Base-by-base conservation (phyloP, 2,113 vertebrate genomes). In the Heterotis niloticus region DNA sequence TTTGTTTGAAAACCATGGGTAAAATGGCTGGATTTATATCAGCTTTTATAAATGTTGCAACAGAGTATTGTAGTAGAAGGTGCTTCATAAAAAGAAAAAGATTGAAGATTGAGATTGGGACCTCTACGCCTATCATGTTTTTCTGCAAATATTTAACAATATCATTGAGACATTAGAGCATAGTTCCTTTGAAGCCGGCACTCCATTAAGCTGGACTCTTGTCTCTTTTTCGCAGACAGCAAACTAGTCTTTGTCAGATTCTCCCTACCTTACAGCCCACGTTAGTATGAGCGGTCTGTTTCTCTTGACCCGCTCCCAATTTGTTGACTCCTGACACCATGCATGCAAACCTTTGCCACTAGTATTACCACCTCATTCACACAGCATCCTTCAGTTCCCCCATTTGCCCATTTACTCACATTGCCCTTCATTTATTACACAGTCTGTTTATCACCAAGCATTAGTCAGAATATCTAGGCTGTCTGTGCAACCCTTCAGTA, bases 231-330 rank as follows among this genome's bases (percentile, higher is more conserved):
- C 82, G 85, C 92, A 94, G 93, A 92, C 90, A 91, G 90, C 81
- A 92, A 93, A 89, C 89, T 87, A 81, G 87, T 94, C 90, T 94
- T 94, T 90, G 88, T 90, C 83, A 89, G 92, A 77, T 90, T 93
- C 81, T 86, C 92, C 85, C 89, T 93, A 65, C 91, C 94, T 78
- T 92, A 92, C 73, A 93, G 93, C 86, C 92, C 91, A 94, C 92
- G 93, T 94, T 91, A 94, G 94, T 94, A 93, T 91, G 83, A 88
- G 80, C 84, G 85, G 76, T 83, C 26, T 13, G 64, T 56, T 74
- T 87, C 78, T 51, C 74, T 64, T 80, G 67, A 64, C 26, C 72
- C 77, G 16, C 81, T 80, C 80, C 64, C 81, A 83, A 7, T 82
- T 83, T 64, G 86, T 81, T 24, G 79, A 59, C 75, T 68, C 78